Evolutionary conservation across 2,113 vertebrate genomes (phyloP), one percentile per base, ranked within the genome.

Genomic region (Prionailurus bengalensis): DNA sequence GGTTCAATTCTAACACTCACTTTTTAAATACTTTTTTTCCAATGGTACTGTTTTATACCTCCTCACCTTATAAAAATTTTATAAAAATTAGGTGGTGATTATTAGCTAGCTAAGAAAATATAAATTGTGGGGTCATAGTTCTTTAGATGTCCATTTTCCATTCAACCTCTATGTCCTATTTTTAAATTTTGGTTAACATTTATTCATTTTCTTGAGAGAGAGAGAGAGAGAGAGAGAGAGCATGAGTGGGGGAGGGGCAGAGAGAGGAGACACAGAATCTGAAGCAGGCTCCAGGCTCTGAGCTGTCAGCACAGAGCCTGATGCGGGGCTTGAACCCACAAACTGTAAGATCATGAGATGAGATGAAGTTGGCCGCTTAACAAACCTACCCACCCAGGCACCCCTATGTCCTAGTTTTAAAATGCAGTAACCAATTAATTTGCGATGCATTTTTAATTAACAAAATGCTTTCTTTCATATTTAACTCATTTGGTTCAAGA

Each of bases 91-190:
- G 36, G 70, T 86, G 36, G 29, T 88, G 19, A 80, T 82, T 89
- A 94, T 79, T 82, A 97, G 42, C 21, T 96, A 94, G 16, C 79
- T 82, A 94, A 82, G 27, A 94, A 97, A 87, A 97, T 73, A 53
- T 42, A 87, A 95, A 90, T 93, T 74, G 6, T 19, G 7, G 13
- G 2, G 29, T 95, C 42, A 78, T 0, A 83, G 33, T 68, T 91
- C n/a, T 93, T 42, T 63, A 91, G 68, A 96, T 95, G 93, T 93
- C 55, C 66, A 88, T 53, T n/a, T 14, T 36, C 31, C 61, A 78
- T 92, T 96, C 19, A 87, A 74, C 39, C 58, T 87, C 58, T 97
- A 63, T 82, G 31, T 74, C n/a, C 5, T 70, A 85, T 88, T 83
- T 94, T 85, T 97, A 45, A 97, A 95, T 45, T 45, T 45, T 45